Evolutionary conservation across 2,113 vertebrate genomes (phyloP).

Genomic region (Spilogale gracilis): DNA sequence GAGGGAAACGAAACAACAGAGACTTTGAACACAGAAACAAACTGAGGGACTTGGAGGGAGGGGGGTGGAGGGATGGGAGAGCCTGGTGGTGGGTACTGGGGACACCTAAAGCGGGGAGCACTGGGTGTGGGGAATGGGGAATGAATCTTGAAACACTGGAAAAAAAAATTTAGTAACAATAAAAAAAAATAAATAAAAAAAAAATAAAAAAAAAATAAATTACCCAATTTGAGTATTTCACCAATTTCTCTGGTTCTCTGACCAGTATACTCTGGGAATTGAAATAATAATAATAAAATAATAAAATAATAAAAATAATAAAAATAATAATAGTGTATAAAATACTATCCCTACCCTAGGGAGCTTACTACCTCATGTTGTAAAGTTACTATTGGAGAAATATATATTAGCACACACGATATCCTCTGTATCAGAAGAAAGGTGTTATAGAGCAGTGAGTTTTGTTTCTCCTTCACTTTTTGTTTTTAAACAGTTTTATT

Average conservation of each 20-base stretch:
- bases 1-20: too few species aligned
- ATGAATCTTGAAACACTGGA: too few species aligned
- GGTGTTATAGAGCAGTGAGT: background rate
- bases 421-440: background rate
- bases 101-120: too few species aligned
- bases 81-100: too few species aligned
- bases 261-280: background rate
- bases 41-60: too few species aligned
- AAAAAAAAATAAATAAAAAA: too few species aligned
- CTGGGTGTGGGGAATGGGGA: too few species aligned
- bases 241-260: slow-evolving; percentile 1
- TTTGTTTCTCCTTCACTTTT: background rate
- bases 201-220: too few species aligned
- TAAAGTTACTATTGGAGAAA: background rate
- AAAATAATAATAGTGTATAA: background rate
- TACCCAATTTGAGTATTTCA: slow-evolving; percentile 12
- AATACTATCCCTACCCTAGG: background rate
- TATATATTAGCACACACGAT: background rate
- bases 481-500: background rate
- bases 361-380: background rate
- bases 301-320: slow-evolving; percentile 8
- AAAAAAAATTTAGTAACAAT: too few species aligned
- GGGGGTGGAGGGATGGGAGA: too few species aligned
- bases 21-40: too few species aligned
- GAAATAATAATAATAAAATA: background rate